Conservation (phyloP, 64 coral and sea anemone species). For the Catalaphyllia jardinei region DNA sequence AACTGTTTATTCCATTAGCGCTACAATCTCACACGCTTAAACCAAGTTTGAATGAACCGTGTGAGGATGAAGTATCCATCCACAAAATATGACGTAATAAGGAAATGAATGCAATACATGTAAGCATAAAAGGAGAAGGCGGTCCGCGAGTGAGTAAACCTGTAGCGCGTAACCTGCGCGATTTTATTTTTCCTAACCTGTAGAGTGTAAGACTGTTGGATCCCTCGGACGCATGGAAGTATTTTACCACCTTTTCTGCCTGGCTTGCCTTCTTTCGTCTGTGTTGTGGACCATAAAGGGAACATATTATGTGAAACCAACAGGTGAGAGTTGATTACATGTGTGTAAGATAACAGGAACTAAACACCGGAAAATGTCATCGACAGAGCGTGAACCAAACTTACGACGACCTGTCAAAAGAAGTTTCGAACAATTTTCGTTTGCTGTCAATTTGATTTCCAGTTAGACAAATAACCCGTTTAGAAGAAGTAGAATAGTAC, state of each 20-base stretch:
- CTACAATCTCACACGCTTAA: too few species aligned
- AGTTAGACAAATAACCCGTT: background rate
- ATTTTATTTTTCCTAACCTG: background rate
- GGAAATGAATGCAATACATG: background rate
- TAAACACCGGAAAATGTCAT: background rate
- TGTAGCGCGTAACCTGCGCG: background rate
- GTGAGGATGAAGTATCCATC: background rate
- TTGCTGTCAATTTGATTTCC: background rate
- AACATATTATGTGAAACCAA: slow-evolving; percentile 35
- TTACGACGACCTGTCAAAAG: background rate
- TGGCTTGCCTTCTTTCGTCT: background rate
- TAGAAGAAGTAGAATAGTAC: background rate
- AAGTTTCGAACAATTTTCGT: background rate
- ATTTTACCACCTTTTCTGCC: background rate
- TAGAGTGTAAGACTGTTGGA: background rate
- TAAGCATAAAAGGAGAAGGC: background rate
- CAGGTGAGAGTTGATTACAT: slow-evolving; percentile 11
- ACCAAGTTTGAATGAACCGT: background rate
- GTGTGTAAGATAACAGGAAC: background rate
- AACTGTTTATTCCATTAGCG: too few species aligned
- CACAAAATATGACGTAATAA: slow-evolving; percentile 13
- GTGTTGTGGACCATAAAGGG: slow-evolving; percentile 26
- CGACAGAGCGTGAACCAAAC: background rate
- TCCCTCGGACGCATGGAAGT: background rate
- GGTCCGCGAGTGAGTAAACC: background rate